phyloP scores from a whole-genome alignment of 1,140 invertebrate genomes.

The Apis laboriosa region DNA sequence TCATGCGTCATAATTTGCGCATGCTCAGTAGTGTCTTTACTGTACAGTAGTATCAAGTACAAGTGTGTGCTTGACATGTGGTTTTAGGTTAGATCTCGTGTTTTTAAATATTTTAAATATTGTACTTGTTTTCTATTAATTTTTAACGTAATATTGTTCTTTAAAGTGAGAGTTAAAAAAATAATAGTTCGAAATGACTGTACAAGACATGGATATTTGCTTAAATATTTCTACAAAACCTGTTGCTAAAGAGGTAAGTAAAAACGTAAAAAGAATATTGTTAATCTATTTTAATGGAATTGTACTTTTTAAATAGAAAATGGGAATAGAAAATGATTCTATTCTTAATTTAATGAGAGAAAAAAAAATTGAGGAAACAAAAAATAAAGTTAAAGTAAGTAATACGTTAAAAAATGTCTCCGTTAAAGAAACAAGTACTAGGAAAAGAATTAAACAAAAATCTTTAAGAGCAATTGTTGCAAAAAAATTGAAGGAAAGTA shows the following conservation, averaged over 20 bases:
- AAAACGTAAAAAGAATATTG: constrained; percentile 49
- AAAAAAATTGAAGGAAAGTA: constrained; percentile 60
- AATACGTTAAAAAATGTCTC: background rate
- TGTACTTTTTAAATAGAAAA: constrained; percentile 19
- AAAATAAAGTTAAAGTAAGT: background rate
- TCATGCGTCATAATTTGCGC: background rate
- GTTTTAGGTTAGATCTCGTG: constrained; percentile 1
- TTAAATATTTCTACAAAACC: constrained; percentile 66
- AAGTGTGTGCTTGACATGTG: constrained; percentile 13
- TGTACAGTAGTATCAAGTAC: background rate
- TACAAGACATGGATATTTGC: constrained; percentile 71
- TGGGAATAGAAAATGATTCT: background rate
- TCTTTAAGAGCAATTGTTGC: constrained; percentile 71
- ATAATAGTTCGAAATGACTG: constrained; percentile 51
- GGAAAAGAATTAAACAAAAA: constrained; percentile 75
- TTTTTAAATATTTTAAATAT: background rate
- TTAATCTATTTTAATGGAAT: background rate
- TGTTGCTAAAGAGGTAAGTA: constrained; percentile 61
- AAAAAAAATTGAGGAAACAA: constrained; percentile 17
- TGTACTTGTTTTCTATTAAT: background rate
- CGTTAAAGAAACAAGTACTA: background rate
- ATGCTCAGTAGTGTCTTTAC: background rate
- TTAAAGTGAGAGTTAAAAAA: background rate
- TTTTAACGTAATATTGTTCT: background rate
- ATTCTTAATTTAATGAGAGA: constrained; percentile 43